These are phyloP conservation scores for Timandra comae DNA, from an alignment of 2,888 invertebrate species.

Conservation along the genomic window DNA sequence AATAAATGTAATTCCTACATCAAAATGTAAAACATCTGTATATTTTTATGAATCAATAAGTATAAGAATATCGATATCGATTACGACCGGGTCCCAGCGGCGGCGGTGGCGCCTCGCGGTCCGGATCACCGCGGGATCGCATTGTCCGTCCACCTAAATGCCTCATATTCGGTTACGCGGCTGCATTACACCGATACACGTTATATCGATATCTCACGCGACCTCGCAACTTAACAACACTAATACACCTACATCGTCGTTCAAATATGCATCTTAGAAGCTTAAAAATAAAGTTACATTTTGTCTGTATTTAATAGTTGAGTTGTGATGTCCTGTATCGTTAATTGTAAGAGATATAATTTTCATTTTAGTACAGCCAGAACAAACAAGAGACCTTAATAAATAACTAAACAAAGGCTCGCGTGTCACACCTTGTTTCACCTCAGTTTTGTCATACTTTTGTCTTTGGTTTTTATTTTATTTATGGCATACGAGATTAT, in stretches of 20 bases:
- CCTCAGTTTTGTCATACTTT: conserved; percentile 56
- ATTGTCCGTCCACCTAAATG: conserved; percentile 68
- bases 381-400: conserved; percentile 56
- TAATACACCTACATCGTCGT: conserved; percentile 18
- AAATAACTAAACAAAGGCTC: conserved; percentile 63
- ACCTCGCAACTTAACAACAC: conserved; percentile 29
- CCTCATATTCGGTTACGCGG: conserved; percentile 73
- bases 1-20: no score
- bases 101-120: conserved; percentile 55
- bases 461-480: conserved; percentile 33
- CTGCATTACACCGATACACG: conserved; percentile 59
- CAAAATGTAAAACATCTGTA: no score
- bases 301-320: conserved; percentile 11
- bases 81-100: no score
- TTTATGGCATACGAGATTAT: conserved; percentile 32
- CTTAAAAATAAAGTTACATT: conserved; percentile 17
- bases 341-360: conserved; percentile 48
- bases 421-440: conserved; percentile 67
- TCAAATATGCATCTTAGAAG: conserved; percentile 20
- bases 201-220: conserved; percentile 53
- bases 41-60: no score
- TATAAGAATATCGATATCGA: no score
- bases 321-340: conserved; percentile 21
- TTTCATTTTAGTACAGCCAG: conserved; percentile 67
- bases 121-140: conserved; percentile 58